Percentiles rank a stretch among this genome's conserved stretches.
These are phyloP conservation scores for Elymnias hypermnestra DNA, from an alignment of 1,140 invertebrate species.

Conservation along the genomic window DNA sequence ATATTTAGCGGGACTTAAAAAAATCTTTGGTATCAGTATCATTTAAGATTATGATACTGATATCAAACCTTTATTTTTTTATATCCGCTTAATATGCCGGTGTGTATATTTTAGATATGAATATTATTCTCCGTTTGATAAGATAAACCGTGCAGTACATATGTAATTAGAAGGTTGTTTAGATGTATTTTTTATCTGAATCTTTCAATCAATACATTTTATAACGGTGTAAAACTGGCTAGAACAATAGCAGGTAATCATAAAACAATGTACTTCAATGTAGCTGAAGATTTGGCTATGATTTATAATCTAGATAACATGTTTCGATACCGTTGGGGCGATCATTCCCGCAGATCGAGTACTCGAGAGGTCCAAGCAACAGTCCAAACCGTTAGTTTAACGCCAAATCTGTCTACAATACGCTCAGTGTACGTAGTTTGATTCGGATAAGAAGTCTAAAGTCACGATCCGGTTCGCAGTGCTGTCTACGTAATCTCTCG, in stretches of 20 bases:
- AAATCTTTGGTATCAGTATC: no score
- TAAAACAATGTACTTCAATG: background rate
- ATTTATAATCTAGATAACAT: conserved; percentile 54
- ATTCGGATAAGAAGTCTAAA: conserved; percentile 67
- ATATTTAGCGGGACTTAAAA: no score
- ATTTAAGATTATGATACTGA: no score
- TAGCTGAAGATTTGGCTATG: conserved; percentile 35
- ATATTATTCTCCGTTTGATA: no score
- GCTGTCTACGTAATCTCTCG: conserved; percentile 56
- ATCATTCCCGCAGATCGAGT: conserved; percentile 43
- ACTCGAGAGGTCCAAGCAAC: conserved; percentile 27
- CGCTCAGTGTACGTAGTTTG: conserved; percentile 47
- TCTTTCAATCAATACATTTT: no score
- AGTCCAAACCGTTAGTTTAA: conserved; percentile 50
- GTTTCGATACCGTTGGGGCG: conserved; percentile 54
- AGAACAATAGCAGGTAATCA: conserved; percentile 1
- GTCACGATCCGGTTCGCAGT: conserved; percentile 61
- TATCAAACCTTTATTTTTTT: no score
- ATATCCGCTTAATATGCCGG: no score
- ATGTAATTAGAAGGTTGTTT: no score
- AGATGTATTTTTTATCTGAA: no score
- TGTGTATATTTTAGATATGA: no score
- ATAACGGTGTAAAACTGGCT: background rate
- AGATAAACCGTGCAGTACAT: no score
- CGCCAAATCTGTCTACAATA: conserved; percentile 70